Evolutionary conservation across 2,888 invertebrate genomes (phyloP), one percentile per base, ranked within the genome.

Genomic region (Scaptomyza cyrtandrae): DNA sequence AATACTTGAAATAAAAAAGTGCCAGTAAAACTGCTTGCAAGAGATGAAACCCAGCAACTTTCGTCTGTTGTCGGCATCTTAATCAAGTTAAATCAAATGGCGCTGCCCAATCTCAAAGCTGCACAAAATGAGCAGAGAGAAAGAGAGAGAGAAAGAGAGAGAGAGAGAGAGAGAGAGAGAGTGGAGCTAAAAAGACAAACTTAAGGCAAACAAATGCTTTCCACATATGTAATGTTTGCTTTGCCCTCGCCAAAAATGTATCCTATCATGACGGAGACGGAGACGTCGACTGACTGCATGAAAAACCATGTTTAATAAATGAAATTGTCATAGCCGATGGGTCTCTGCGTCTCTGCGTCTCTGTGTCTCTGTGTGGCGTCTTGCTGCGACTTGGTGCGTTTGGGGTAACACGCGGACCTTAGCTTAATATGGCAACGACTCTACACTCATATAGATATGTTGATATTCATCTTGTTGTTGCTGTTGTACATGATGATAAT

Each of bases 241-340:
- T 29, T 35, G 35, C 35, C 37, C n/a, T 6, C n/a, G 6, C 46
- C 48, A 31, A 70, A 69, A 60, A 45, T 43, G 49, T 45, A 49
- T 79, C 75, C 62, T 56, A 31, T 9, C 50, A 6, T 60, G 71
- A 52, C 19, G 19, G 19, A 19, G 71, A 52, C 19, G 19, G 19
- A 19, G 19, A 19, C 2, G 19, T 19, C 19, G 19, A 19, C 19
- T 19, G 19, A 1, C 56, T 71, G 64, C 69, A 67, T 60, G 72
- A 66, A 70, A 68, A 81, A 75, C 65, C 75, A 75, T 85, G 70
- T 85, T 71, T 75, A 85, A 87, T 82, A 87, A 87, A 83, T 83
- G 86, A 83, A 83, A 85, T 78, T 87, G 79, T 85, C 86, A 87
- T 81, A 75, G 53, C 66, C 75, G 68, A 71, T 85, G 86, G 67